A percentile compares a stretch with the other conserved stretches of the same genome.
phyloP scores from a whole-genome alignment of 2,797 vertebrate species.

The Cichlasoma orientale region DNA sequence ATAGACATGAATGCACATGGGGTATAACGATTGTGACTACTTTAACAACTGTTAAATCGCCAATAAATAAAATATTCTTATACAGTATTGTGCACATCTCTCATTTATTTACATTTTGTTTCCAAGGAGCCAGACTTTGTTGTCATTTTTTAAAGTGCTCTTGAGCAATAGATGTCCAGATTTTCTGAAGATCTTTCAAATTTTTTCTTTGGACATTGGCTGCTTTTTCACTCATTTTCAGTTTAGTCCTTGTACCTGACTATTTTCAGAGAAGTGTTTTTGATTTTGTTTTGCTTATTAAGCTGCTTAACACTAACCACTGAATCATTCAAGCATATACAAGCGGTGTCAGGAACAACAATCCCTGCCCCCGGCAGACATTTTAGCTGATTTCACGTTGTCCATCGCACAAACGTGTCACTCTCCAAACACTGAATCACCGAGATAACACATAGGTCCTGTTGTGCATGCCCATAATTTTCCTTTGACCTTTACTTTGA shows the following conservation, averaged over 20 bases:
- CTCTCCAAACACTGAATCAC: too few relatives aligned
- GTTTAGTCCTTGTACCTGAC: background rate
- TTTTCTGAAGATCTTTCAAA: background rate
- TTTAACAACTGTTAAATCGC: background rate
- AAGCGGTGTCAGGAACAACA: too few relatives aligned
- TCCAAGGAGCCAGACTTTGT: background rate
- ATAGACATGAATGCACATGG: too few relatives aligned
- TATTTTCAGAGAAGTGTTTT: background rate
- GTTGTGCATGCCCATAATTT: too few relatives aligned
- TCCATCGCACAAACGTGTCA: too few relatives aligned
- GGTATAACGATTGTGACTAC: too few relatives aligned
- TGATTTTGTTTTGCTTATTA: background rate
- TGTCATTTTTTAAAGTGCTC: fast-evolving
- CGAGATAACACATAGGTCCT: too few relatives aligned
- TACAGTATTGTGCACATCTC: background rate
- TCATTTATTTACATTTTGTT: background rate
- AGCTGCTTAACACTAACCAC: background rate
- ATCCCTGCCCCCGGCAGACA: too few relatives aligned
- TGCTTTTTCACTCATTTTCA: background rate
- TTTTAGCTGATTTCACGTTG: too few relatives aligned
- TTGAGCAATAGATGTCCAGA: too few relatives aligned
- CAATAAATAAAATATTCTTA: background rate
- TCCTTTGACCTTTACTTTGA: too few relatives aligned
- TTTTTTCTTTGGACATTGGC: background rate
- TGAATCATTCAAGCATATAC: background rate